These are phyloP conservation scores for Homarus gammarus DNA, from an alignment of 2,888 invertebrate genomes.

Conservation along the genomic window DNA sequence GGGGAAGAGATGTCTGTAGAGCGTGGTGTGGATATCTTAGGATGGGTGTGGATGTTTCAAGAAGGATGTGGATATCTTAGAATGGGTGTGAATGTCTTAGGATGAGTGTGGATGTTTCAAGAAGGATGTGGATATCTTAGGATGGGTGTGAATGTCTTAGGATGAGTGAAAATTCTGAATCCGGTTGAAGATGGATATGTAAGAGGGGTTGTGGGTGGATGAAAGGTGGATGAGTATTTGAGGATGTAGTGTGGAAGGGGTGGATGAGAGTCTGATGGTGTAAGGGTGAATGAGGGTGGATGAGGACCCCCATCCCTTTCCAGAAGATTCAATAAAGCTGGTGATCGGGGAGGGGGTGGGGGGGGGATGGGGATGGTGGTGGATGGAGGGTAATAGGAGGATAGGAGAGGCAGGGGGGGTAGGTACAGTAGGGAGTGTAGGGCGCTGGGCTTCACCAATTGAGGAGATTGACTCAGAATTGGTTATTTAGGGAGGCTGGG, in stretches of 20 bases:
- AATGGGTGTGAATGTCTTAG: not conserved
- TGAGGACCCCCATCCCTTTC: not conserved
- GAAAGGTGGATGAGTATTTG: no score
- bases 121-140: no score
- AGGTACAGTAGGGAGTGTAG: not conserved
- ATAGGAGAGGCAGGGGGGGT: not conserved
- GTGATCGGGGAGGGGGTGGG: not conserved
- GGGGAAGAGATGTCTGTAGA: no score
- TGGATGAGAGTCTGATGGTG: no score
- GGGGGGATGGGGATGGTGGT: not conserved
- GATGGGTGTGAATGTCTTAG: no score
- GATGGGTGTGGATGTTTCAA: slow-evolving; percentile 11
- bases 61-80: no score
- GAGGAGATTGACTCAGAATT: slow-evolving; percentile 53
- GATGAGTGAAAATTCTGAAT: no score
- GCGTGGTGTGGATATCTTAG: not conserved
- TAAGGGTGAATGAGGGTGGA: not conserved
- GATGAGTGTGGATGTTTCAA: no score
- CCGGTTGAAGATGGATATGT: no score
- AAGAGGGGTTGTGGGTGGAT: no score
- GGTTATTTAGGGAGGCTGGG: slow-evolving; percentile 41
- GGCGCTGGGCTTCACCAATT: slow-evolving; percentile 18
- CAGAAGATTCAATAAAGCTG: slow-evolving; percentile 50
- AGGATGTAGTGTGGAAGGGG: not conserved
- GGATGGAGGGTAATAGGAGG: not conserved